Conservation (phyloP, 2,888 invertebrate species). For the Torymus aiolomorphi region DNA sequence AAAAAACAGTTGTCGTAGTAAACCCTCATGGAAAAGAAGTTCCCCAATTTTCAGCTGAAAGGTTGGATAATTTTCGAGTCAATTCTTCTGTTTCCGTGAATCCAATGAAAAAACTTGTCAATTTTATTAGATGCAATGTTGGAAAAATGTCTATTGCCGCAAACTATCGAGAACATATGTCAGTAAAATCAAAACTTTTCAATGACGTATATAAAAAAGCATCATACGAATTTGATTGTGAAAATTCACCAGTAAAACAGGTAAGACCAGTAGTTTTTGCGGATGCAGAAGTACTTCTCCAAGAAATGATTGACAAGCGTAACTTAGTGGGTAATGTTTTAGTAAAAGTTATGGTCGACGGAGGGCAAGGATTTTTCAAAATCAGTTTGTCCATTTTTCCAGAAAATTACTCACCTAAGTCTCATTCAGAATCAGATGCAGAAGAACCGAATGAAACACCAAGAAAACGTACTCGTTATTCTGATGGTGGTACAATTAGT, state of each 20-base stretch:
- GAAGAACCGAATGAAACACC: neutral
- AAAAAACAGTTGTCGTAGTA: constrained; percentile 24
- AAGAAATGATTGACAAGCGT: constrained; percentile 21
- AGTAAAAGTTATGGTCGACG: constrained; percentile 47
- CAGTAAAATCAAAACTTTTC: constrained; percentile 26
- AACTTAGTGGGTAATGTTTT: constrained; percentile 31
- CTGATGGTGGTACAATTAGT: constrained; percentile 30
- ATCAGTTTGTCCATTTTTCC: constrained; percentile 38
- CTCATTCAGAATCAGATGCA: constrained; percentile 10
- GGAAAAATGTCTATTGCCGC: constrained; percentile 30
- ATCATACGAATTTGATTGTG: constrained; percentile 38
- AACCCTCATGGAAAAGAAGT: constrained; percentile 14
- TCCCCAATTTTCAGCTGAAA: constrained; percentile 16
- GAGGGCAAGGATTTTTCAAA: constrained; percentile 50
- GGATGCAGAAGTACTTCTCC: constrained; percentile 40
- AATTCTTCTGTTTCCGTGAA: constrained; percentile 20
- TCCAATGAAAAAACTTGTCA: constrained; percentile 30
- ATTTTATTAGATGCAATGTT: constrained; percentile 38
- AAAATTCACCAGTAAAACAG: constrained; percentile 33
- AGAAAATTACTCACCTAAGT: constrained; percentile 15
- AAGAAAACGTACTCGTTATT: constrained; percentile 23
- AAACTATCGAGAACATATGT: constrained; percentile 37
- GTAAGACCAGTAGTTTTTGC: constrained; percentile 37
- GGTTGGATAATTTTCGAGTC: constrained; percentile 30
- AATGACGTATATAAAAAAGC: constrained; percentile 32